These are phyloP conservation scores for Pan paniscus DNA, from an alignment of 2,113 vertebrate species.

Conservation along the genomic window DNA sequence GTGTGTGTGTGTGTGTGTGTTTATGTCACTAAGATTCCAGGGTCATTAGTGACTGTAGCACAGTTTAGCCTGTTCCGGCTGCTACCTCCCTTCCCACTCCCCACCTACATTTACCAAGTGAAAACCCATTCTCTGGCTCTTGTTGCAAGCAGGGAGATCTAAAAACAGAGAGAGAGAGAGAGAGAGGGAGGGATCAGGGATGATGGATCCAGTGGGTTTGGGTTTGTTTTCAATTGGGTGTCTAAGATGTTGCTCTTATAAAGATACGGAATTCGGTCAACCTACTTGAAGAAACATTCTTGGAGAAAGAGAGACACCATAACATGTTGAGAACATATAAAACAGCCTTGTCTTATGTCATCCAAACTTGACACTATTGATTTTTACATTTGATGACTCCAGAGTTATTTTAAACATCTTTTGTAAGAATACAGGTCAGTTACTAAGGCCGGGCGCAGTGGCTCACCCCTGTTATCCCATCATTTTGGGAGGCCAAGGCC, in stretches of 20 bases:
- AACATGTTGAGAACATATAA: rapidly evolving
- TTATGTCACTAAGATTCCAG: no score
- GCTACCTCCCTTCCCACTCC: rapidly evolving
- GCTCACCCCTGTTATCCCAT: no score
- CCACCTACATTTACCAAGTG: rapidly evolving
- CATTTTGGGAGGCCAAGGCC: no score
- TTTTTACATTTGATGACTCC: background rate
- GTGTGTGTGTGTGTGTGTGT: no score
- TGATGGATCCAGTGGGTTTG: rapidly evolving
- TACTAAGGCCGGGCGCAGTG: no score
- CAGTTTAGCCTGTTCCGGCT: rapidly evolving
- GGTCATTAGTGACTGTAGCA: rapidly evolving
- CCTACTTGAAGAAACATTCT: background rate
- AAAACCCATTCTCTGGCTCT: background rate
- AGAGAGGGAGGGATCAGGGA: rapidly evolving
- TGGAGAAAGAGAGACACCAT: rapidly evolving
- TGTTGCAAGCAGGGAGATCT: background rate
- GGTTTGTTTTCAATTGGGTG: background rate
- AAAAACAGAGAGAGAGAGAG: rapidly evolving
- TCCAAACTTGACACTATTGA: rapidly evolving
- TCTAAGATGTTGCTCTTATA: background rate
- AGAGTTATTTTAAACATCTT: background rate
- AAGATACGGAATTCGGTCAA: background rate
- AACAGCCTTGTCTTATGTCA: rapidly evolving
- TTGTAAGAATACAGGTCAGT: background rate